Conservation (phyloP, 2,888 invertebrate species). For the Stenurella melanura region DNA sequence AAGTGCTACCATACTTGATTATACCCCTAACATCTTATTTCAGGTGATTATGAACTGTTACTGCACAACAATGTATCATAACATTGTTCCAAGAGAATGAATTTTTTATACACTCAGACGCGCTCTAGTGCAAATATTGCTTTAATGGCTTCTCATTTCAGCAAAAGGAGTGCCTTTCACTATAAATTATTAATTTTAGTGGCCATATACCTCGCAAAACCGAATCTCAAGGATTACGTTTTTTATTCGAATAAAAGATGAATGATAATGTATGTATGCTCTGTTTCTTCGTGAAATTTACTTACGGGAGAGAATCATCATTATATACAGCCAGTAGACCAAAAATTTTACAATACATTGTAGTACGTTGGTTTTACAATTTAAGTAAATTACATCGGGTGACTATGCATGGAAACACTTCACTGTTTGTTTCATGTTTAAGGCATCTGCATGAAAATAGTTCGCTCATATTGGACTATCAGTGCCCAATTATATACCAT, state of each 20-base stretch:
- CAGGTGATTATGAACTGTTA: not conserved
- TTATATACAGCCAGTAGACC: not conserved
- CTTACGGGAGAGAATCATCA: not conserved
- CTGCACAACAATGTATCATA: not conserved
- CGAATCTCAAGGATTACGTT: constrained; percentile 4
- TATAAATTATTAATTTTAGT: constrained; percentile 3
- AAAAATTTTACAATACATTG: not conserved
- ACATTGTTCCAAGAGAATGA: not conserved
- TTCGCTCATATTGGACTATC: no score
- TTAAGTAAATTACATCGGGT: no score
- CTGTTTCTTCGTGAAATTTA: constrained; percentile 20
- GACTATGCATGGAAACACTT: no score
- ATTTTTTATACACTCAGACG: not conserved
- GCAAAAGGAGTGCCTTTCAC: not conserved
- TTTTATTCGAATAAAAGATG: constrained; percentile 15
- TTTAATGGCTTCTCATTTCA: not conserved
- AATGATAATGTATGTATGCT: constrained; percentile 24
- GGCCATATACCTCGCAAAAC: not conserved
- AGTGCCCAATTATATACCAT: no score
- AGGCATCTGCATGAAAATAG: no score
- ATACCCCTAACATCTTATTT: not conserved
- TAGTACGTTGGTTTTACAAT: no score
- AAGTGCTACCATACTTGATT: not conserved
- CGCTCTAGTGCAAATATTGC: not conserved
- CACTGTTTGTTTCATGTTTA: no score